Evolutionary conservation across 2,797 vertebrate genomes (phyloP).

Genomic region (Pangasius larnaudii): DNA sequence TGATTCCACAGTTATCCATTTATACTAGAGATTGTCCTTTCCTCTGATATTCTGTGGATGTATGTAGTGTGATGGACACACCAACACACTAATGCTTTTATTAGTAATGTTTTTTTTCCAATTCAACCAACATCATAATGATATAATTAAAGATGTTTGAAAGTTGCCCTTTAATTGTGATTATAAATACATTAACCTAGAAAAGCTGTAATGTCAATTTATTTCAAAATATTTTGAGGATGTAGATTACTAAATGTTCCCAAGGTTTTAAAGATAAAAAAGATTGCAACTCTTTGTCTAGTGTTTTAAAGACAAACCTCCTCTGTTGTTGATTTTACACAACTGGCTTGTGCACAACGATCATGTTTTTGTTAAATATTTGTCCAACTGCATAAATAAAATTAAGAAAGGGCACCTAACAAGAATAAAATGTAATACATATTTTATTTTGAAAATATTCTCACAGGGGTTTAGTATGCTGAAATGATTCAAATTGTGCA

Average conservation of each 20-base stretch:
- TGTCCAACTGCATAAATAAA: background rate
- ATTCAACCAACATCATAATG: background rate
- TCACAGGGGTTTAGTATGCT: background rate
- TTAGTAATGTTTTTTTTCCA: background rate
- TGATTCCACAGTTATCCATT: background rate
- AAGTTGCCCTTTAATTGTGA: background rate
- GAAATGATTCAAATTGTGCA: background rate
- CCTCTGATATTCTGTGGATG: background rate
- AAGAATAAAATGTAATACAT: background rate
- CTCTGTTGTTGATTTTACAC: background rate
- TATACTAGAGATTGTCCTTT: background rate
- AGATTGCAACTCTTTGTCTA: background rate
- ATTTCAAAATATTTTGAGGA: background rate
- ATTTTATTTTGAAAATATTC: background rate
- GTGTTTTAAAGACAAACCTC: background rate
- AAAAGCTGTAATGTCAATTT: background rate
- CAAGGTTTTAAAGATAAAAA: background rate
- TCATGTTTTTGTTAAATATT: background rate
- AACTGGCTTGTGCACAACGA: background rate
- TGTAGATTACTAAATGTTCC: background rate
- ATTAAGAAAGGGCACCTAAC: background rate
- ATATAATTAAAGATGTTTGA: background rate
- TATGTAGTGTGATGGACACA: background rate
- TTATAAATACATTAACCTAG: background rate
- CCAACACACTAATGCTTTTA: background rate